Conservation (phyloP, 2,113 vertebrate genomes). For the Malaclemys terrapin region DNA sequence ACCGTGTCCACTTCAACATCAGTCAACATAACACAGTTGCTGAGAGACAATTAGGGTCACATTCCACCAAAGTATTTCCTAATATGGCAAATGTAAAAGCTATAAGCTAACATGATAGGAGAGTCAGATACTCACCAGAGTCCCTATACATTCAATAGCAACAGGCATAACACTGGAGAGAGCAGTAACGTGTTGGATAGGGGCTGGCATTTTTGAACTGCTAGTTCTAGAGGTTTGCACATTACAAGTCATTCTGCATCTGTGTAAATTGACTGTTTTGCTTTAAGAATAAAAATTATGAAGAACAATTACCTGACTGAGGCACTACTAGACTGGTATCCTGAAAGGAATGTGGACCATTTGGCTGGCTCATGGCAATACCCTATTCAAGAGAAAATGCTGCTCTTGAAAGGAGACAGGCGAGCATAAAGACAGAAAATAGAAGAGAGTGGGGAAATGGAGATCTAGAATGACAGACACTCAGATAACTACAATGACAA, state of each 20-base stretch:
- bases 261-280: neutral
- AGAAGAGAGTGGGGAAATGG: neutral
- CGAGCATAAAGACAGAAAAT: neutral
- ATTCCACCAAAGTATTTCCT: neutral
- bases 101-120: fast-evolving
- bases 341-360: neutral
- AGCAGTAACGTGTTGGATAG: neutral
- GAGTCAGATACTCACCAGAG: neutral
- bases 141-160: neutral
- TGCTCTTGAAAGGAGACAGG: neutral
- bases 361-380: neutral
- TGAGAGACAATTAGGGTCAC: neutral
- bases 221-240: neutral
- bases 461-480: neutral
- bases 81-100: neutral
- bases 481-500: neutral
- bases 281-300: neutral
- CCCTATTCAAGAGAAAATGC: neutral
- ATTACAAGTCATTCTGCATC: neutral
- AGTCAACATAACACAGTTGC: neutral
- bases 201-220: neutral
- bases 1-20: slow-evolving; percentile 4
- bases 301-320: neutral
- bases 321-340: fast-evolving
- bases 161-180: neutral